Conservation (phyloP, 2,797 vertebrate genomes). For the Kryptolebias ocellatus region DNA sequence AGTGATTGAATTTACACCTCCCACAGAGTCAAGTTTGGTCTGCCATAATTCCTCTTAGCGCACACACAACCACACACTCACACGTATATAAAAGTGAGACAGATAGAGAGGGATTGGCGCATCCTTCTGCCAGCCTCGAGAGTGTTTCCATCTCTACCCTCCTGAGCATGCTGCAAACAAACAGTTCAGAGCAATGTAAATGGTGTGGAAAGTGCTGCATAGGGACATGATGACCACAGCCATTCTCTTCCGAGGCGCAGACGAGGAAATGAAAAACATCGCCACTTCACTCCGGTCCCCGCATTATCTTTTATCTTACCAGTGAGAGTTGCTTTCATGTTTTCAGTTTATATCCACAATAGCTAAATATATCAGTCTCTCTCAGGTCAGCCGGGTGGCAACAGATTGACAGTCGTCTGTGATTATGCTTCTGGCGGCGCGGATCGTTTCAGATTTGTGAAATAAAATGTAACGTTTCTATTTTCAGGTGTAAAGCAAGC, state of each 20-base stretch:
- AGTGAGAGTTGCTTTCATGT: conserved; percentile 64
- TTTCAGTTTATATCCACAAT: conserved; percentile 63
- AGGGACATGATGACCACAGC: conserved; percentile 74
- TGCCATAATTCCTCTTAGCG: conserved; percentile 65
- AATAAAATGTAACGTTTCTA: conserved; percentile 67
- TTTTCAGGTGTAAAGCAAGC: conserved; percentile 66
- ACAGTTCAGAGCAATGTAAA: conserved; percentile 79
- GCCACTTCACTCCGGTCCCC: conserved; percentile 60
- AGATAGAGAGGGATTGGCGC: conserved; percentile 56
- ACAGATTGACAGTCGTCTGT: conserved; percentile 67
- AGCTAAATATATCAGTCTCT: conserved; percentile 74
- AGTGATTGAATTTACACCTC: conserved; percentile 82
- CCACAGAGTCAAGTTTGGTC: conserved; percentile 79
- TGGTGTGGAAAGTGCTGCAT: conserved; percentile 77
- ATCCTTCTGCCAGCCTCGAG: conserved; percentile 64
- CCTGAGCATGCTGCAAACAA: conserved; percentile 72
- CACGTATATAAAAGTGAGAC: conserved; percentile 53
- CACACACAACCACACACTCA: conserved; percentile 31
- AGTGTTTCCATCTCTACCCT: conserved; percentile 73
- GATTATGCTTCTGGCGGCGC: conserved; percentile 55
- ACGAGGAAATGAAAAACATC: conserved; percentile 72
- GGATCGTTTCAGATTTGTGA: conserved; percentile 53
- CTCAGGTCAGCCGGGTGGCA: conserved; percentile 61
- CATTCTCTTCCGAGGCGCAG: conserved; percentile 54
- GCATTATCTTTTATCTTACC: conserved; percentile 75